Base-by-base conservation (phyloP, 2,888 invertebrate genomes). In the Drosophila borborema region DNA sequence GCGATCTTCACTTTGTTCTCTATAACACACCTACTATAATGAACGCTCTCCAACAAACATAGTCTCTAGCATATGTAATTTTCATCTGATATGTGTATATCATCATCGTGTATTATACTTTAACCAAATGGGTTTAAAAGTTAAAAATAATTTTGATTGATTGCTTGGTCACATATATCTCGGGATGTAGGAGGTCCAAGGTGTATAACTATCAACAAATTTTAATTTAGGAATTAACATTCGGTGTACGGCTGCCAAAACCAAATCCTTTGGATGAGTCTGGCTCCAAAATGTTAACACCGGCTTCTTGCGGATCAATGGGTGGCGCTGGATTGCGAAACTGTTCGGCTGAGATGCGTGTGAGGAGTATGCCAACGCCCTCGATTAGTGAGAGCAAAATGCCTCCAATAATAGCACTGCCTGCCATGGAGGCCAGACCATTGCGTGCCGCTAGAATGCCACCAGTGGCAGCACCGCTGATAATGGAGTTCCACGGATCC, bases 401-500 rank as follows among this genome's bases (percentile, higher is more conserved):
- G n/a, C 85, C 86, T 0, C 86, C 86, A 46, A 83, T 70, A 0
- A 86, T 38, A 5, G 87, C 86, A 61, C 86, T 87, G 4, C 85
- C 80, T 0, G 83, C 82, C 85, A 86, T 86, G n/a, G 86, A 72
- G 2, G 71, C 87, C 14, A 83, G 40, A 0, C 86, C 86, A 12
- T 80, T 85, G 3, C 86, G 81, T 2, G 85, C 85, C 5, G 85
- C 79, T 40, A 85, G 49, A 5, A 85, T 66, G 8, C 90, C 88
- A 0, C 85, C 90, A 7, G 90, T 85, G 10, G 89, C 82, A 0
- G 89, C 85, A 0, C 85, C 85, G 36, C 85, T 85, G 3, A 85
- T 75, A 0, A 86, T 90, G 8, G 84, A 84, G 51, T 90, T 89
- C 89, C 90, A 86, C 1, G 90, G 90, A 58, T 86, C 88, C 67